A percentile compares a stretch with the other conserved stretches of the same genome.
Evolutionary conservation across 1,140 invertebrate species (phyloP).

Genomic region (Lutraria rhynchaena): DNA sequence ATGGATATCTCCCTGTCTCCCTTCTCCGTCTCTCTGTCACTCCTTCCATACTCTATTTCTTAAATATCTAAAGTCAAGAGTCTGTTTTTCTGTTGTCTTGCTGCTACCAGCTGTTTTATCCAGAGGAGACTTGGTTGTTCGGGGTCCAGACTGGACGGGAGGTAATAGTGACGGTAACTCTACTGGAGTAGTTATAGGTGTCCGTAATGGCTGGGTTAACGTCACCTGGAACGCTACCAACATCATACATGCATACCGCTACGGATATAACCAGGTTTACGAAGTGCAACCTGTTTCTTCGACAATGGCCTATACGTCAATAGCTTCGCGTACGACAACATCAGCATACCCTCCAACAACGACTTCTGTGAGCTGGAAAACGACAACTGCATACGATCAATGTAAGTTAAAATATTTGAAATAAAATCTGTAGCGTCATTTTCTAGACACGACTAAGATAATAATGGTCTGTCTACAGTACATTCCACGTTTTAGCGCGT

Average conservation of each 20-base stretch:
- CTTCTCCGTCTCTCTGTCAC: background rate
- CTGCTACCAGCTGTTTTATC: background rate
- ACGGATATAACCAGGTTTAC: background rate
- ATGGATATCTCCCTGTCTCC: too few relatives aligned
- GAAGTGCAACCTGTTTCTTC: conserved; percentile 5
- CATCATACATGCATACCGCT: background rate
- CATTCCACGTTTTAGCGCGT: too few relatives aligned
- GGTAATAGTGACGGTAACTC: conserved; percentile 13
- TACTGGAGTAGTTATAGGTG: background rate
- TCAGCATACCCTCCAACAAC: too few relatives aligned
- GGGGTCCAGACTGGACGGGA: conserved; percentile 35
- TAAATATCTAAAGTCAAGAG: background rate
- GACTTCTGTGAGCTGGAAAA: too few relatives aligned
- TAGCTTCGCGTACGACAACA: too few relatives aligned
- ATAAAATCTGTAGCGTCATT: too few relatives aligned
- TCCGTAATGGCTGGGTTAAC: background rate
- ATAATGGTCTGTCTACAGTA: too few relatives aligned
- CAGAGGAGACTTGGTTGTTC: conserved; percentile 1
- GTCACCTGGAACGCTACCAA: conserved; percentile 1
- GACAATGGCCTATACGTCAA: too few relatives aligned
- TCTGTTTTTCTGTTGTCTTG: background rate
- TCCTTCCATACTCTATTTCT: background rate
- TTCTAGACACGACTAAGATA: too few relatives aligned
- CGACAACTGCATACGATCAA: too few relatives aligned
- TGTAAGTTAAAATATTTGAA: too few relatives aligned